phyloP scores from a whole-genome alignment of 2,888 invertebrate genomes.

The Camptogramma bilineatum region DNA sequence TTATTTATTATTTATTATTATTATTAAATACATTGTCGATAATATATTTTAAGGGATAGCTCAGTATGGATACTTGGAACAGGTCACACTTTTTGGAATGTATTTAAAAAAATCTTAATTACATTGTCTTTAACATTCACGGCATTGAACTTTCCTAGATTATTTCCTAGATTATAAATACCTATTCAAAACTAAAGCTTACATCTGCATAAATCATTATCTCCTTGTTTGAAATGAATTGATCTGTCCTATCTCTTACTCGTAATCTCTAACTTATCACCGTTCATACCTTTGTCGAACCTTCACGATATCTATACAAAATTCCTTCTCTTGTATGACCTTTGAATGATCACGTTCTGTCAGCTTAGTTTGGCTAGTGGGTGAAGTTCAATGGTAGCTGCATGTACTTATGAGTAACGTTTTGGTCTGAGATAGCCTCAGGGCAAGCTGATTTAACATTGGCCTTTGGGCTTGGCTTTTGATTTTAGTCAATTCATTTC shows the following conservation, averaged over 20 bases:
- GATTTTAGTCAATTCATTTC: neutral
- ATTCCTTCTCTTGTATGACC: constrained; percentile 25
- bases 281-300: constrained; percentile 17
- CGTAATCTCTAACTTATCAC: neutral
- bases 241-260: neutral
- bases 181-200: too few species aligned
- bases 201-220: neutral
- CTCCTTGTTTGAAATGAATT: neutral
- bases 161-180: too few species aligned
- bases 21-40: too few species aligned
- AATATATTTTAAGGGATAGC: too few species aligned
- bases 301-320: constrained; percentile 2
- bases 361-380: constrained; percentile 32
- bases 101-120: too few species aligned
- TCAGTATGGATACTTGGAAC: too few species aligned
- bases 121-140: too few species aligned
- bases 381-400: constrained; percentile 42
- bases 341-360: constrained; percentile 34
- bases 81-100: too few species aligned
- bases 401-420: constrained; percentile 11
- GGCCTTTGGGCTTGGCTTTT: neutral
- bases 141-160: too few species aligned
- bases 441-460: constrained; percentile 4
- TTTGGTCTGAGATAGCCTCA: constrained; percentile 25
- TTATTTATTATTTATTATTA: too few species aligned